Base-by-base conservation (phyloP, 2,113 vertebrate genomes). In the Macquaria ambigua region DNA sequence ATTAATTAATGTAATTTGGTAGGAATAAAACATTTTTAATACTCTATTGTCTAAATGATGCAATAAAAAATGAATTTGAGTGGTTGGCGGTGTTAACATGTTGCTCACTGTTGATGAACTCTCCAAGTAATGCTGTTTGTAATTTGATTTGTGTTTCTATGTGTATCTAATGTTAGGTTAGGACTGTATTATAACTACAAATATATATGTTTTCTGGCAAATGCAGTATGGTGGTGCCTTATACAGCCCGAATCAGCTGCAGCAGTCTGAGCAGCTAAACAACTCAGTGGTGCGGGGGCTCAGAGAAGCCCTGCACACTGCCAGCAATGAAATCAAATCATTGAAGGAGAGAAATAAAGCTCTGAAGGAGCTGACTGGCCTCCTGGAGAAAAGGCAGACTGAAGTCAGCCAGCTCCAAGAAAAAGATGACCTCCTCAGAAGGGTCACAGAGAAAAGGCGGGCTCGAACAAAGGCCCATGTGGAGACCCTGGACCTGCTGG, bases 311-410 rank as follows among this genome's bases (percentile, higher is more conserved):
- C 41, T 46, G 5, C 16, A 15, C 14, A 7, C 41, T 34, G 18
- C 8, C 37, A 72, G 56, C 20, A 37, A 14, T 56, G 20, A 55
- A 43, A 56, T 66, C 50, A 56, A 46, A 52, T 52, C 55, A 11
- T 5, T 8, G n/a, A 46, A 62, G 21, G 43, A 43, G 66, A 18
- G 61, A 69, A 82, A 76, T 39, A 61, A 34, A 55, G 21, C 63
- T 48, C 25, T 34, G 5, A 58, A 59, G 23, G 23, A 39, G 11
- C 7, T 34, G 37, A 25, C 1, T 39, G 41, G 39, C 56, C 9
- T 77, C n/a, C 37, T 11, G 20, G 8, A 46, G 39, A 71, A 34
- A 53, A 43, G 16, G 48, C 55, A 43, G 23, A 25, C 23, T 9
- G 8, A n/a, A 5, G n/a, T 68, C 39, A 53, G 34, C n/a, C 61